These are phyloP conservation scores for Alosa alosa DNA, from an alignment of 2,113 vertebrate species.

Conservation along the genomic window DNA sequence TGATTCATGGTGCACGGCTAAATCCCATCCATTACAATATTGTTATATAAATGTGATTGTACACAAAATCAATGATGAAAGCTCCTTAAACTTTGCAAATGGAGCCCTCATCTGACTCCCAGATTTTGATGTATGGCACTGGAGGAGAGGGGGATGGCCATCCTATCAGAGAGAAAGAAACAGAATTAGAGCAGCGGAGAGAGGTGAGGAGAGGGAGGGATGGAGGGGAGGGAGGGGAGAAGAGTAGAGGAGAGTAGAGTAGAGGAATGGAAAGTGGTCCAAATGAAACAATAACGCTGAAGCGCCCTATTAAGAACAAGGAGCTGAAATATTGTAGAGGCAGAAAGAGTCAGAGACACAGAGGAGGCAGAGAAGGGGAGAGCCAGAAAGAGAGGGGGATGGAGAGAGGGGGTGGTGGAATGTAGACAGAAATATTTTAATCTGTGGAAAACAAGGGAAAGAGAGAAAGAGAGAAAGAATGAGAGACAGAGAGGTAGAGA, in stretches of 20 bases:
- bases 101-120: constrained; percentile 18
- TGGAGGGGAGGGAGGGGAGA: neutral
- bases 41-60: constrained; percentile 19
- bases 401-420: neutral
- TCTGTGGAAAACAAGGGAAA: too few species aligned
- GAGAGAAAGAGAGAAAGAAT: neutral
- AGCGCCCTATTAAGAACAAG: constrained; percentile 3
- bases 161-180: neutral
- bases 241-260: neutral
- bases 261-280: constrained; percentile 8
- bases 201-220: neutral
- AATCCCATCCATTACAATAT: constrained; percentile 18
- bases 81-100: constrained; percentile 21
- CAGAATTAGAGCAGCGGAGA: neutral
- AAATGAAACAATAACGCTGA: constrained; percentile 7
- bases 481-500: neutral
- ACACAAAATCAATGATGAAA: constrained; percentile 21
- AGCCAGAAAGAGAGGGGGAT: neutral
- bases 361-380: neutral
- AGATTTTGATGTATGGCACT: constrained; percentile 6
- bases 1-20: neutral
- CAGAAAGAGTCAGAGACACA: neutral
- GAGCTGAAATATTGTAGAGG: neutral
- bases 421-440: neutral
- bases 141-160: neutral